Base-by-base conservation (phyloP, 2,888 invertebrate genomes). In the Eudasyphora cyanicolor region DNA sequence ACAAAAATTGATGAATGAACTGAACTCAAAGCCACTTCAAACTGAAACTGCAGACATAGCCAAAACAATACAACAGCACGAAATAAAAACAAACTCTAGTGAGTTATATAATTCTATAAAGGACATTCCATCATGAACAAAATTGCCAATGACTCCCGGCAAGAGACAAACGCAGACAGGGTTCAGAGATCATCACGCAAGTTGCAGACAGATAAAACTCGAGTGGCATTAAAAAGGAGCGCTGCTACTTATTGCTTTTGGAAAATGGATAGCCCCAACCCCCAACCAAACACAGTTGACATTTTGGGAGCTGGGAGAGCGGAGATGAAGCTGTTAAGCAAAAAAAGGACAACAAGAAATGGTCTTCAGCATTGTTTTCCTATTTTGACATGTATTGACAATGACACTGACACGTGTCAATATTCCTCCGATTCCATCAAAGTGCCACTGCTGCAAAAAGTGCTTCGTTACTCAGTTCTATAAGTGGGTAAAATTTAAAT, bases 351-450 rank as follows among this genome's bases (percentile, higher is more conserved):
- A 42, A 64, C 62, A n/a, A n/a, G 76, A 67, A 60, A 49, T 12
- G 24, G n/a, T 19, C 57, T 27, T 21, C 12, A 64, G 19, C 17
- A 14, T 70, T 51, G 32, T 70, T 51, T 76, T 64, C 64, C 45
- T 67, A 79, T 76, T 82, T 80, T 85, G 85, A 82, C 86, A 86
- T 73, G 81, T 82, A 86, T 85, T 85, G 85, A 82, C 85, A 85
- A 79, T 82, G 82, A 83, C 85, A 86, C 80, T 86, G 87, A 89
- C 89, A 89, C 89, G 89, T 89, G 89, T 88, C 89, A 87, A 85
- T 88, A 82, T 85, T 76, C 57, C n/a, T n/a, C 45, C 29, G 21
- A 69, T 32, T 57, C 87, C 6, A 2, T n/a, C 64, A 14, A 17
- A 49, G 24, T 5, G 12, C 29, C 29, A n/a, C 29, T 32, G 10